phyloP scores from a whole-genome alignment of 2,113 vertebrate genomes.

The Hyaena hyaena region DNA sequence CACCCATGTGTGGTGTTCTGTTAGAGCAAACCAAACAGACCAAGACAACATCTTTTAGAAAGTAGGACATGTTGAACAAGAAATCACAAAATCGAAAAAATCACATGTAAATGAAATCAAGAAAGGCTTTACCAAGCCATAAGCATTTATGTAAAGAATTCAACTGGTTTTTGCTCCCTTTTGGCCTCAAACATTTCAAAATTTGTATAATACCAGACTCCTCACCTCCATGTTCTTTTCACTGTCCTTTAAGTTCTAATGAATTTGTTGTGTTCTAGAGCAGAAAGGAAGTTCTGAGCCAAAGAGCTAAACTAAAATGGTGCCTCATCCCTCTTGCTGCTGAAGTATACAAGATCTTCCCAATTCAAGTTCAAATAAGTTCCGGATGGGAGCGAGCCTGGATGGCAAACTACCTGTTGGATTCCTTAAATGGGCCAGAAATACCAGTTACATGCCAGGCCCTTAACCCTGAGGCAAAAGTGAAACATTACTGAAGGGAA shows the following conservation, averaged over 20 bases:
- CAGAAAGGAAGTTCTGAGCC: neutral
- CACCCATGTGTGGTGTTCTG: neutral
- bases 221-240: neutral
- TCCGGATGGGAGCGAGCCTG: neutral
- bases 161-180: conserved; percentile 29
- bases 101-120: conserved; percentile 45
- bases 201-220: neutral
- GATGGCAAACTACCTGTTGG: neutral
- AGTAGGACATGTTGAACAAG: conserved; percentile 59
- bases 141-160: conserved; percentile 30
- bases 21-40: neutral
- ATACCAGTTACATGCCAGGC: neutral
- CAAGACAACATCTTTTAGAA: neutral
- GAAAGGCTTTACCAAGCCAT: conserved; percentile 3
- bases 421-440: neutral
- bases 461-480: neutral
- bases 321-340: neutral
- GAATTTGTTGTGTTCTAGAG: neutral
- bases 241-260: neutral
- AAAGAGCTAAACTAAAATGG: neutral
- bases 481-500: neutral
- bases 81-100: conserved; percentile 61
- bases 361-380: neutral
- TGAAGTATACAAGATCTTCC: neutral
- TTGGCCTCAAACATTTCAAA: conserved; percentile 37